These are phyloP conservation scores for Brenthis daphne DNA, from an alignment of 2,888 invertebrate genomes.

Conservation along the genomic window DNA sequence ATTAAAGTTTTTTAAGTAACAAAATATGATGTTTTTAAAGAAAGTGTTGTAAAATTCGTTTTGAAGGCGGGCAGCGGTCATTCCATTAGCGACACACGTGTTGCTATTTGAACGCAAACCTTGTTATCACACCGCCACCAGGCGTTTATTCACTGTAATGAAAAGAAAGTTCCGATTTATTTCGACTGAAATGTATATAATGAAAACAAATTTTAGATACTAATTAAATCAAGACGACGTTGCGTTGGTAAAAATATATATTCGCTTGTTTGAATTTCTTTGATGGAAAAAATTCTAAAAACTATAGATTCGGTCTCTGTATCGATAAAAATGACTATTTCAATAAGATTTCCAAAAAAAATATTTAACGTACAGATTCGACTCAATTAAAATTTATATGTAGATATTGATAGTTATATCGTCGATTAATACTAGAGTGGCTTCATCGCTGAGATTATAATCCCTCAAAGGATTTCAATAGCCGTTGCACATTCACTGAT, in stretches of 20 bases:
- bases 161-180: conserved; percentile 13
- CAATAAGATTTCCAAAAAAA: too few relatives aligned
- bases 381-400: too few relatives aligned
- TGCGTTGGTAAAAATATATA: too few relatives aligned
- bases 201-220: too few relatives aligned
- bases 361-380: too few relatives aligned
- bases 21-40: background rate
- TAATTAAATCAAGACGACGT: too few relatives aligned
- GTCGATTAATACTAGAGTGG: background rate
- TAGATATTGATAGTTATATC: background rate
- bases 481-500: conserved; percentile 26
- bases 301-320: too few relatives aligned
- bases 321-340: too few relatives aligned
- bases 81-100: conserved; percentile 53
- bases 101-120: conserved; percentile 62
- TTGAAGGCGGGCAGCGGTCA: conserved; percentile 26
- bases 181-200: too few relatives aligned
- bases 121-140: conserved; percentile 52
- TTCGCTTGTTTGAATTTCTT: too few relatives aligned
- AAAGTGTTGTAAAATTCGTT: conserved; percentile 15
- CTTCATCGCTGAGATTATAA: conserved; percentile 15
- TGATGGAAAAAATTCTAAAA: too few relatives aligned
- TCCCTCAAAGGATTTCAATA: conserved; percentile 25
- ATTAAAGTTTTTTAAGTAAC: background rate
- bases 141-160: conserved; percentile 26